Evolutionary conservation across 2,113 vertebrate genomes (phyloP), one percentile per base, ranked within the genome.

Genomic region (Caloenas nicobarica): DNA sequence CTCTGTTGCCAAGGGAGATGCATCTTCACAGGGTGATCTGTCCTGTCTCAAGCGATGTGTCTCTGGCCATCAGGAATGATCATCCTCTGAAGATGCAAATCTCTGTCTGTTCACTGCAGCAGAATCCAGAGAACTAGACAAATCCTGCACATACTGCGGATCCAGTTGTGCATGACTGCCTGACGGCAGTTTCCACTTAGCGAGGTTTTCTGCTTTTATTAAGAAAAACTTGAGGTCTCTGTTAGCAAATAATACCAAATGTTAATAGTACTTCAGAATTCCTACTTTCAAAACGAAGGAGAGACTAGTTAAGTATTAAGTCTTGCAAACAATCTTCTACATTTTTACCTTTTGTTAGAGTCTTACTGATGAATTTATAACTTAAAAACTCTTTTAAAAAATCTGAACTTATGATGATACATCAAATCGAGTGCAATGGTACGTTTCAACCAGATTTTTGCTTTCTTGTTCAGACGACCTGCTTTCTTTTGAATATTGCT

Each of bases 401-500:
- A 33, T 53, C 22, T 72, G 70, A 76, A 85, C 65, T 24, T 7
- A 36, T 40, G 28, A 11, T 51, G 36, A 51, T 58, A 22, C 3
- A n/a, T 78, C 21, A 31, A 38, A 81, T 19, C 4, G 44, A 71
- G 17, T 70, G 36, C 31, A 56, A 18, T 15, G 13, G 13, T 53
- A 28, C 17, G 21, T 65, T 68, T 92, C 68, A 77, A 40, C 14
- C 11, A 40, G 21, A 28, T 44, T 69, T 81, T 86, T 93, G 81
- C 53, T 86, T 95, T 93, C 31, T 71, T 92, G 28, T 69, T 86
- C 81, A 74, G 89, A 79, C 51, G 86, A 22, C 44, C 56, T 86
- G 81, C 34, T 96, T 95, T 91, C 29, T 34, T 83, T 44, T 89
- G 65, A 81, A 36, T 65, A 66, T 81, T 86, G 44, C 68, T 95